Evolutionary conservation across 2,888 invertebrate species (phyloP), one percentile per base, ranked within the genome.

Genomic region (Platyscelio sp.): DNA sequence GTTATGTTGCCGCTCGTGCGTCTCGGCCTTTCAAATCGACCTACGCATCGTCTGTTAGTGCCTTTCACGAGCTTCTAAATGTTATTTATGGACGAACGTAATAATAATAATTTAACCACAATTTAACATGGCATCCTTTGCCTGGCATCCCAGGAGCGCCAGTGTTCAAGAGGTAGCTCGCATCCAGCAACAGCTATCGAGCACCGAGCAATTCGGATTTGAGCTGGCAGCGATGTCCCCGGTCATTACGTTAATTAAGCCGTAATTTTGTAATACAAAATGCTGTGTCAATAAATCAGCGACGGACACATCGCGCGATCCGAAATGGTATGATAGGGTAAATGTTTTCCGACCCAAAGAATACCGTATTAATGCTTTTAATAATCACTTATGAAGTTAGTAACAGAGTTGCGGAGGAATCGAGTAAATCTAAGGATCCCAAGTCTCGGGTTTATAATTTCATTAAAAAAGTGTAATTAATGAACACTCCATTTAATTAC

Each of bases 41-140:
- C 81, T 81, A 85, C 85, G 81, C 85, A 75, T 85, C 81, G 77
- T 77, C 63, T 60, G 77, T 60, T 60, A 70, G 72, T 63, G 80
- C 81, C 85, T 85, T 81, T 85, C 85, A 85, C 81, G 81, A 85
- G 81, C 85, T 85, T 78, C 81, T 85, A 81, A 85, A 81, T 70
- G 85, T 85, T 85, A 81, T 81, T 81, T 81, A 77, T 81, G 72
- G 80, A 74, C 72, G 76, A 65, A 71, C 60, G 71, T 60, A 79
- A 84, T 79, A 84, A 84, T 75, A 60, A 79, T 68, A 49, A 79
- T 76, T 84, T 67, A 43, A 18, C 67, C 24, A 76, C 71, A 74
- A 84, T 84, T 84, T 83, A 63, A 68, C 76, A 24, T 33, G 40
- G 51, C 71, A 46, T 63, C 68, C 27, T 60, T 74, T 60, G 27